Base-by-base conservation (phyloP, 2,888 invertebrate species). In the Dromius quadrimaculatus region DNA sequence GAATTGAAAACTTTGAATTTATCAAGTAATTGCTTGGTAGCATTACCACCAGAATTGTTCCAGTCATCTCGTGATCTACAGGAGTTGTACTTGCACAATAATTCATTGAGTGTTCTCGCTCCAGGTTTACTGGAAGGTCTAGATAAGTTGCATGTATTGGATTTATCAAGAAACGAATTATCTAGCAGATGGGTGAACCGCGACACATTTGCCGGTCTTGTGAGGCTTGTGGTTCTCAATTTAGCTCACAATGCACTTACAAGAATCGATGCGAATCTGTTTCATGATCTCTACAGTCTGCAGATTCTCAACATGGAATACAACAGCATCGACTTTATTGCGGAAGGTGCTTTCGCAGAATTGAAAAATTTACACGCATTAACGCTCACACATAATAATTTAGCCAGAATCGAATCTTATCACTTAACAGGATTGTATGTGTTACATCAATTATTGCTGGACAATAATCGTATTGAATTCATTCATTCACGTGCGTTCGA, bases 141-240 rank as follows among this genome's bases (percentile, higher is more conserved):
- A 72, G 89, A 90, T 77, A 90, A 92, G 78, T 82, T 93, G 71
- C 88, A 90, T 81, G 87, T 89, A 76, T 83, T 93, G 74, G 92
- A 93, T 81, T 83, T 93, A 77, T 90, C 91, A 47, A 85, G 85
- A 71, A 93, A 93, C 81, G 89, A 91, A 77, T 83, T 93, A 75
- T 89, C 90, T n/a, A 91, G 90, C 78, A 89, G 88, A 74, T 92
- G 91, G 90, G 88, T 93, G 59, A 91, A 90, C 76, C 86, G 90
- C 77, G 91, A 92, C 76, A 91, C 92, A 19, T 93, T 94, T 83
- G 87, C 90, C 19, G 90, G 90, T 72, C 84, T 93, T 57, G 88
- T 89, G 3, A 87, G 91, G 43, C 85, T 94, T 32, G 89, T 92
- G 69, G 88, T 92, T 69, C 84, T 94, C 71, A 92, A 93, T 81